phyloP scores from a whole-genome alignment of 2,113 vertebrate species.

The Pontoporia blainvillei region DNA sequence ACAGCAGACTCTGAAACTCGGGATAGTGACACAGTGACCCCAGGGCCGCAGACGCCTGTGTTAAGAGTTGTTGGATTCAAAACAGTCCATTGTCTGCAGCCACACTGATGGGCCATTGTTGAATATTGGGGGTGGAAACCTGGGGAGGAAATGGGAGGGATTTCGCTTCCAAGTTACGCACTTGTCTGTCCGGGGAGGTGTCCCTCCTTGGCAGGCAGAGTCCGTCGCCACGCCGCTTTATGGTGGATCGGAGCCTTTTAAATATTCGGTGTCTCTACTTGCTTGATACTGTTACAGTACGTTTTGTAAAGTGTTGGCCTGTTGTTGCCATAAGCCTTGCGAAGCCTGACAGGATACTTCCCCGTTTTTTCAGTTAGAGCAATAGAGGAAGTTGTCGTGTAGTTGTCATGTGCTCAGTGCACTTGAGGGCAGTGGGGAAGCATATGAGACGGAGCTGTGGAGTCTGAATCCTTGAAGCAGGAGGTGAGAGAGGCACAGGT shows the following conservation, averaged over 20 bases:
- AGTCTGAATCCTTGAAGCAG: not conserved
- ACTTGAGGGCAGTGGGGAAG: not conserved
- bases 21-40: not conserved
- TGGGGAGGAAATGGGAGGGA: not conserved
- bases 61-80: not conserved
- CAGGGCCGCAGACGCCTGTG: not conserved
- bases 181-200: not conserved
- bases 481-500: not conserved
- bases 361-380: not conserved
- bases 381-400: not conserved
- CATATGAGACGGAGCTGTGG: not conserved
- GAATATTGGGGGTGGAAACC: not conserved
- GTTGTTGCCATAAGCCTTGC: not conserved
- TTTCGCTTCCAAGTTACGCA: not conserved
- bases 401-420: not conserved
- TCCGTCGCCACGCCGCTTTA: accelerated
- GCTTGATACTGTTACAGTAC: not conserved
- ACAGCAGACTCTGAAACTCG: not conserved
- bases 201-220: not conserved
- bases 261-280: not conserved
- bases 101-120: not conserved
- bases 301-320: not conserved
- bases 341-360: not conserved
- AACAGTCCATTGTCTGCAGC: not conserved
- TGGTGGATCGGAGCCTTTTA: not conserved